Evolutionary conservation across 92 coral and sea anemone species (phyloP).

Genomic region (Parazoanthus darwini): DNA sequence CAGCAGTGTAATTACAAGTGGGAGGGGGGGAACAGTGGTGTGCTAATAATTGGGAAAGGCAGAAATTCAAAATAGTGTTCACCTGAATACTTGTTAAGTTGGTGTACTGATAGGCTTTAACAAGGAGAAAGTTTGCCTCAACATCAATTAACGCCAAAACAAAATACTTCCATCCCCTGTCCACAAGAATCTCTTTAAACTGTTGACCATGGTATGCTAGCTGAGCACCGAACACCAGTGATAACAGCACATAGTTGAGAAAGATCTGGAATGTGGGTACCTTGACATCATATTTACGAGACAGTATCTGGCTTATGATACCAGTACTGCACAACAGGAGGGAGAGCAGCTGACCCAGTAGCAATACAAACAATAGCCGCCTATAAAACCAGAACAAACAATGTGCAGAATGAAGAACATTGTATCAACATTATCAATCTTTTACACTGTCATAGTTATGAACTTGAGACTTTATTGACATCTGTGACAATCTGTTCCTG

Average conservation of each 20-base stretch:
- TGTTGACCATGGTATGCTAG: conserved; percentile 52
- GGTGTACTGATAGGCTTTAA: conserved; percentile 93
- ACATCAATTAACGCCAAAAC: conserved; percentile 81
- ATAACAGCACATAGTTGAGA: conserved; percentile 69
- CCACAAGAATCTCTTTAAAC: conserved; percentile 52
- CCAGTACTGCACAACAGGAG: conserved; percentile 86
- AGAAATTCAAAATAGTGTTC: background rate
- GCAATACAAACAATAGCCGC: conserved; percentile 54
- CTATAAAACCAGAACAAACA: conserved; percentile 48
- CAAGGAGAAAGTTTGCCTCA: conserved; percentile 86
- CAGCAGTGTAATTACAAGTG: no score
- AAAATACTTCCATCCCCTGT: conserved; percentile 91
- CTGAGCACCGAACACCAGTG: conserved; percentile 60
- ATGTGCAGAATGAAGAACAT: background rate
- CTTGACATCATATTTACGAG: conserved; percentile 53
- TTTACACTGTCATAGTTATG: no score
- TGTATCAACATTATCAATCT: no score
- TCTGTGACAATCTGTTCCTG: no score
- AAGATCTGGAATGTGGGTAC: conserved; percentile 87
- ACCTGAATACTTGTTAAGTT: conserved; percentile 98
- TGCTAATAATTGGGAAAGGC: no score
- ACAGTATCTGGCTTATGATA: conserved; percentile 78
- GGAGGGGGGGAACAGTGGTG: no score
- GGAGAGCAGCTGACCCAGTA: conserved; percentile 79
- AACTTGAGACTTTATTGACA: no score